phyloP scores from a whole-genome alignment of 2,888 invertebrate species.

The Teleiodes luculella region DNA sequence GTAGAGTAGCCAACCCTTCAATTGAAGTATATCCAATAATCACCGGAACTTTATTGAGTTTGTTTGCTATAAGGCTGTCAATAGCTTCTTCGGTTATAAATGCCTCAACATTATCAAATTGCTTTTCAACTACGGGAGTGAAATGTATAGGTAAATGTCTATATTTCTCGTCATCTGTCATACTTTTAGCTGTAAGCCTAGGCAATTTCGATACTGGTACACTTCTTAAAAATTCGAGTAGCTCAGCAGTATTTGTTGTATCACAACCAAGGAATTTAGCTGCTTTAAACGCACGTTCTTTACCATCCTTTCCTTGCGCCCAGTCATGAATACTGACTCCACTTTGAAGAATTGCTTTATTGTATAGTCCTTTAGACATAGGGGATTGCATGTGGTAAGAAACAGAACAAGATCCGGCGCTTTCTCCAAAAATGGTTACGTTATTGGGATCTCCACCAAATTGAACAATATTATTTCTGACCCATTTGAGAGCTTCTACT shows the following conservation, averaged over 20 bases:
- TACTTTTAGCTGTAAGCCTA: background rate
- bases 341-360: too few relatives aligned
- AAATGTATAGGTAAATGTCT: conserved; percentile 39
- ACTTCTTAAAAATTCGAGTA: conserved; percentile 30
- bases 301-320: too few relatives aligned
- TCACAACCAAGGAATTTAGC: conserved; percentile 33
- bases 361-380: too few relatives aligned
- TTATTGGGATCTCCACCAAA: too few relatives aligned
- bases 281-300: conserved; percentile 31
- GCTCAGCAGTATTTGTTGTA: conserved; percentile 25
- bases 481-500: conserved; percentile 44
- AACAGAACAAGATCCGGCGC: conserved; percentile 49
- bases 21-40: conserved; percentile 39
- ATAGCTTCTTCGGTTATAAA: too few relatives aligned
- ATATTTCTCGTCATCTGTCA: conserved; percentile 28
- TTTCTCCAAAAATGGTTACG: conserved; percentile 52
- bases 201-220: conserved; percentile 21
- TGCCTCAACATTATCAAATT: conserved; percentile 29
- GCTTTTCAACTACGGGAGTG: conserved; percentile 43
- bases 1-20: conserved; percentile 34
- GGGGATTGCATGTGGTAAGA: conserved; percentile 52
- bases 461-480: conserved; percentile 39
- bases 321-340: too few relatives aligned
- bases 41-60: conserved; percentile 34
- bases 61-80: conserved; percentile 31